Evolutionary conservation across 2,888 invertebrate genomes (phyloP).

Genomic region (Ochropacha duplaris): DNA sequence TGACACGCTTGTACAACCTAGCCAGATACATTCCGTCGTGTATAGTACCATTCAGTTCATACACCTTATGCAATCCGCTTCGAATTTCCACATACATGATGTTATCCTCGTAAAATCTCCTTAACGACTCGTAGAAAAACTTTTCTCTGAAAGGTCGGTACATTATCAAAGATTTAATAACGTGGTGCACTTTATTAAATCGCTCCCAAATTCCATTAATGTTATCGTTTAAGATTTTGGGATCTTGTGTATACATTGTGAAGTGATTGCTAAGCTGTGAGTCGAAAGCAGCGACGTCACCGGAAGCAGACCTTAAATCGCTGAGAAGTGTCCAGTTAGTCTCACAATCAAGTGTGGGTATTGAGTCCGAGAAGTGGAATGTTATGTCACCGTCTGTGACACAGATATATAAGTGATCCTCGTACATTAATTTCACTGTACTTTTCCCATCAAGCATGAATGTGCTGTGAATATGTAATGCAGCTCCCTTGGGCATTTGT

Average conservation of each 20-base stretch:
- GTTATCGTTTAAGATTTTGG: conserved; percentile 60
- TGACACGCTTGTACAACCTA: conserved; percentile 78
- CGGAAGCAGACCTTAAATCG: conserved; percentile 68
- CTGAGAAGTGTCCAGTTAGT: conserved; percentile 76
- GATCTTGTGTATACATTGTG: conserved; percentile 76
- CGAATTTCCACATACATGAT: conserved; percentile 88
- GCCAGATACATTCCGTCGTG: conserved; percentile 80
- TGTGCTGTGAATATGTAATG: conserved; percentile 87
- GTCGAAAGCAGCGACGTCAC: conserved; percentile 76
- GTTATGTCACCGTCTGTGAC: conserved; percentile 44
- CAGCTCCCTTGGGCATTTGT: conserved; percentile 89
- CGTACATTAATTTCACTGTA: conserved; percentile 84
- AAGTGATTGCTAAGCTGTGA: conserved; percentile 75
- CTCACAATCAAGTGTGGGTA: conserved; percentile 56
- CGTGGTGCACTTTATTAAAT: conserved; percentile 79
- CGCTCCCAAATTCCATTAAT: conserved; percentile 83
- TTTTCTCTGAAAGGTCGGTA: conserved; percentile 85
- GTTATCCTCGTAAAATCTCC: conserved; percentile 86
- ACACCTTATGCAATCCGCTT: conserved; percentile 81
- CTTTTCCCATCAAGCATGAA: conserved; percentile 84
- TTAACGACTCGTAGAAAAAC: conserved; percentile 84
- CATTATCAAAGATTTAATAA: conserved; percentile 79
- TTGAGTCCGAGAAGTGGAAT: conserved; percentile 59
- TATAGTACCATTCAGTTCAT: conserved; percentile 84
- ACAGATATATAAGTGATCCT: conserved; percentile 84